Conservation (phyloP, 2,888 invertebrate species). For the Phortica magna region DNA sequence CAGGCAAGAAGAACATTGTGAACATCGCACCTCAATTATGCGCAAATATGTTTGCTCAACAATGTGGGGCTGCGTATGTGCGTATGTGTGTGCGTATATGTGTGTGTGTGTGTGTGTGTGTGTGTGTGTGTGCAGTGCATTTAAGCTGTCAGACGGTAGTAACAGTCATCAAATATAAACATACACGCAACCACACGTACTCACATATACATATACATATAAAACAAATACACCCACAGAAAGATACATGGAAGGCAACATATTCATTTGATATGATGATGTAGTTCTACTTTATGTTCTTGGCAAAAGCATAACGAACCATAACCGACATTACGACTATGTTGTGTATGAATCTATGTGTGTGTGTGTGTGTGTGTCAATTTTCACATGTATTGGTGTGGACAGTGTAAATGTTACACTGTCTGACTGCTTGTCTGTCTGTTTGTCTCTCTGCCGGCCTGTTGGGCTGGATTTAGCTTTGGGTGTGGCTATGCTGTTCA, state of each 20-base stretch:
- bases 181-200: conserved; percentile 39
- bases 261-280: conserved; percentile 32
- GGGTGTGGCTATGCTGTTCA: conserved; percentile 17
- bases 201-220: conserved; percentile 31
- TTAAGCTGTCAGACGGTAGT: conserved; percentile 54
- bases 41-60: neutral
- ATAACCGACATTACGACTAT: conserved; percentile 64
- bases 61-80: neutral
- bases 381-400: neutral
- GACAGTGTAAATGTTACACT: neutral
- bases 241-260: conserved; percentile 42
- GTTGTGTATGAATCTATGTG: neutral
- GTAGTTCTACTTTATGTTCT: conserved; percentile 49
- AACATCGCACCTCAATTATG: conserved; percentile 3
- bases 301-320: conserved; percentile 70
- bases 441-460: neutral
- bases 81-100: neutral
- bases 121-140: conserved; percentile 40
- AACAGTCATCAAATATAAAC: conserved; percentile 67
- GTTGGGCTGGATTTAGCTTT: neutral
- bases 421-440: neutral
- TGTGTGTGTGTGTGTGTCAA: neutral
- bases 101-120: conserved; percentile 24
- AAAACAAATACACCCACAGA: conserved; percentile 20
- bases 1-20: neutral